Evolutionary conservation across 2,888 invertebrate species (phyloP).

Genomic region (Alloplasta piceator): DNA sequence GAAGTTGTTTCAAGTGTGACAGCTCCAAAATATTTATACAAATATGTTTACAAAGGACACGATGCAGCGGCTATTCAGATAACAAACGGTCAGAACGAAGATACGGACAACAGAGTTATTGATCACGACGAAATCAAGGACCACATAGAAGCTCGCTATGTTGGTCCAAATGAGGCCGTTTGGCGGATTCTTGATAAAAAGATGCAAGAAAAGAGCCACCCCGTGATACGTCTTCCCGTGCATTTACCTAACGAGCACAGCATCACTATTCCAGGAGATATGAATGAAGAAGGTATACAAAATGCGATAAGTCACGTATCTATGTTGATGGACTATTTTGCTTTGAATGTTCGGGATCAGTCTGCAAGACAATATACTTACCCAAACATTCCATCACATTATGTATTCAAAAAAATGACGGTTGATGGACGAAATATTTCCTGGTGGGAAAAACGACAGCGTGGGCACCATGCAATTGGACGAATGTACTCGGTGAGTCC

Average conservation of each 20-base stretch:
- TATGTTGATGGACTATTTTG: background rate
- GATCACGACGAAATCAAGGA: no score
- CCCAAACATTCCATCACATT: background rate
- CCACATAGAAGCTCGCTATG: no score
- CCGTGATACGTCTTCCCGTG: no score
- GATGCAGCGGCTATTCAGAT: slow-evolving; percentile 62
- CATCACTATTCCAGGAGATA: no score
- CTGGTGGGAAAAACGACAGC: slow-evolving; percentile 54
- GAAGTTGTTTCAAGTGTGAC: slow-evolving; percentile 68
- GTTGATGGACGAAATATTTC: background rate
- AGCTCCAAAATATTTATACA: slow-evolving; percentile 71
- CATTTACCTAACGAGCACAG: no score
- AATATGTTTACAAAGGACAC: slow-evolving; percentile 70
- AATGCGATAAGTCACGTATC: background rate
- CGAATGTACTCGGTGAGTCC: slow-evolving; percentile 72
- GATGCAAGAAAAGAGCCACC: no score
- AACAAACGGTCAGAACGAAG: background rate
- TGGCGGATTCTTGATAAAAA: no score
- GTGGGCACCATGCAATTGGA: slow-evolving; percentile 66
- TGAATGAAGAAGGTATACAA: no score
- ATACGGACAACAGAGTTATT: no score
- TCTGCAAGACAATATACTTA: background rate
- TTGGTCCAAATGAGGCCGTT: no score
- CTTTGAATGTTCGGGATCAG: background rate
- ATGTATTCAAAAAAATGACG: background rate